Evolutionary conservation across 1,140 invertebrate genomes (phyloP).

Genomic region (Luehdorfia chinensis): DNA sequence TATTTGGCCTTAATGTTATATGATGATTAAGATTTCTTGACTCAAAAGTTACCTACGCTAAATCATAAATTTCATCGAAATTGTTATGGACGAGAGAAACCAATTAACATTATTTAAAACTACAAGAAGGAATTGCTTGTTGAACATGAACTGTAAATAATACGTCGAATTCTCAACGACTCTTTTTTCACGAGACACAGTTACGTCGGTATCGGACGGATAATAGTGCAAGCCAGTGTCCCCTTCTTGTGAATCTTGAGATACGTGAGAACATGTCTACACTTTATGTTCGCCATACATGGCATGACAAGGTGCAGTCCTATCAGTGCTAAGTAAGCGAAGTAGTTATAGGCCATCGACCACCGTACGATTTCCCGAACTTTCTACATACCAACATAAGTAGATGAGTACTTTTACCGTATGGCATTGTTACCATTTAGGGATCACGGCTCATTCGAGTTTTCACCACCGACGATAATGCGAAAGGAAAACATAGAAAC

Average conservation of each 20-base stretch:
- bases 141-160: too few species aligned
- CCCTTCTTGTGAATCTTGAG: slow-evolving; percentile 7
- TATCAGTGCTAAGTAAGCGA: slow-evolving; percentile 14
- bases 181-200: too few species aligned
- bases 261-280: slow-evolving; percentile 21
- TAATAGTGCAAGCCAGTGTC: slow-evolving; percentile 19
- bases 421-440: slow-evolving; percentile 5
- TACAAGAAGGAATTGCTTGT: too few species aligned
- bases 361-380: slow-evolving; percentile 27
- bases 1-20: too few species aligned
- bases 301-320: slow-evolving; percentile 19
- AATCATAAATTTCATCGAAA: too few species aligned
- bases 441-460: slow-evolving; percentile 3
- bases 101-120: too few species aligned
- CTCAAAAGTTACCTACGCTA: too few species aligned
- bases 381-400: slow-evolving; percentile 28
- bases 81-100: too few species aligned
- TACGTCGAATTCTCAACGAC: too few species aligned
- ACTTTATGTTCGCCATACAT: slow-evolving; percentile 20
- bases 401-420: not conserved
- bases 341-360: slow-evolving; percentile 20
- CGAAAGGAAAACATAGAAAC: slow-evolving; percentile 1
- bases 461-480: not conserved
- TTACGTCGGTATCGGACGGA: slow-evolving; percentile 10
- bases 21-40: too few species aligned